These are phyloP conservation scores for Gymnoscelis rufifasciata DNA, from an alignment of 2,888 invertebrate species.

Conservation along the genomic window DNA sequence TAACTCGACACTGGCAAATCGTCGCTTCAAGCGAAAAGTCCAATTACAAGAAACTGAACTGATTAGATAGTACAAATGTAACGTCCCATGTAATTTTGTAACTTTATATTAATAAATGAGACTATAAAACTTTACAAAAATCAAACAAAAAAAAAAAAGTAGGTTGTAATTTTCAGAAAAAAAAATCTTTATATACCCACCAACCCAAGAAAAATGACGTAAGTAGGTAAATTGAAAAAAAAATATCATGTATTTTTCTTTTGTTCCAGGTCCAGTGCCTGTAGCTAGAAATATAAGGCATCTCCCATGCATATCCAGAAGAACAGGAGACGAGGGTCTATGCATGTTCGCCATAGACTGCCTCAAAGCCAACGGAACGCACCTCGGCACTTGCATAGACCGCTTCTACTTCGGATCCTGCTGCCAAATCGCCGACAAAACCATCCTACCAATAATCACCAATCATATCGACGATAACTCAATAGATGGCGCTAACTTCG, in stretches of 20 bases:
- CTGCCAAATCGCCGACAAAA: slow-evolving; percentile 85
- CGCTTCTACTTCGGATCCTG: slow-evolving; percentile 96
- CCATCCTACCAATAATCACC: slow-evolving; percentile 71
- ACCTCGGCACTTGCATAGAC: slow-evolving; percentile 94
- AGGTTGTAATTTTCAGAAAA: no score
- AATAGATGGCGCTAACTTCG: slow-evolving; percentile 72
- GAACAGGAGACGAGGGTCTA: slow-evolving; percentile 87
- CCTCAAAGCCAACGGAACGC: slow-evolving; percentile 92
- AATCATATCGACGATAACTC: slow-evolving; percentile 82
- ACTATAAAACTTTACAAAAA: no score
- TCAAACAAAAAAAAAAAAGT: no score
- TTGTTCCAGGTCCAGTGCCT: slow-evolving; percentile 82
- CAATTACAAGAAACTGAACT: no score
- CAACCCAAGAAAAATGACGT: no score
- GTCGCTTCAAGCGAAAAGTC: no score
- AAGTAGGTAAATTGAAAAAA: no score
- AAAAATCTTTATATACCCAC: no score
- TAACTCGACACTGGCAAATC: no score
- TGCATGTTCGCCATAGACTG: slow-evolving; percentile 98
- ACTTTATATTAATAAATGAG: no score
- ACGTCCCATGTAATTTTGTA: no score
- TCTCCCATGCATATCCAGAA: slow-evolving; percentile 90
- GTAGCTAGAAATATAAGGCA: slow-evolving; percentile 93
- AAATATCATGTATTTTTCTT: slow-evolving; percentile 24
- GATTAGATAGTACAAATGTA: no score